phyloP scores from a whole-genome alignment of 2,888 invertebrate species.

The Acrobasis suavella region DNA sequence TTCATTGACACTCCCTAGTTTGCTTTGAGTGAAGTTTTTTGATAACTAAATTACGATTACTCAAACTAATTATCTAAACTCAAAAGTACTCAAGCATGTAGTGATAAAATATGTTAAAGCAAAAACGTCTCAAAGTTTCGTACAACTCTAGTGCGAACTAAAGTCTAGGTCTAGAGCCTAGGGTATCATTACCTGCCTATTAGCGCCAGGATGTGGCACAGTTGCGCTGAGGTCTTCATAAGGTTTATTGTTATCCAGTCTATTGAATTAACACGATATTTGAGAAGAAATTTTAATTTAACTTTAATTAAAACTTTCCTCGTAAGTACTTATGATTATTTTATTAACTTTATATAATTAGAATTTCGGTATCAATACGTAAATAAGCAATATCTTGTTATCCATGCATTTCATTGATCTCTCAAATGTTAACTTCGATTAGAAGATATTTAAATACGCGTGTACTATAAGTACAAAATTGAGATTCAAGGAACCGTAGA shows the following conservation, averaged over 20 bases:
- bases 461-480: background rate
- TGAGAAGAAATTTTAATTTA: constrained; percentile 21
- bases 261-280: constrained; percentile 1
- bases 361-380: too few relatives aligned
- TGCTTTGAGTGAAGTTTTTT: too few relatives aligned
- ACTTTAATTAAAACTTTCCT: constrained; percentile 10
- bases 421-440: too few relatives aligned
- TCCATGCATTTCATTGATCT: too few relatives aligned
- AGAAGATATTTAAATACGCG: too few relatives aligned
- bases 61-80: too few relatives aligned
- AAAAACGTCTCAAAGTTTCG: too few relatives aligned
- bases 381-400: too few relatives aligned
- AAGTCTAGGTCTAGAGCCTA: constrained; percentile 60
- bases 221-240: constrained; percentile 43
- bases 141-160: constrained; percentile 42
- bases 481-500: constrained; percentile 52
- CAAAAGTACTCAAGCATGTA: too few relatives aligned
- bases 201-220: constrained; percentile 67
- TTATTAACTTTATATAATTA: background rate
- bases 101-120: too few relatives aligned
- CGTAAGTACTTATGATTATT: background rate
- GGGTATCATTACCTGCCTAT: constrained; percentile 63
- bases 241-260: constrained; percentile 10
- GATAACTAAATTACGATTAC: too few relatives aligned
- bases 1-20: too few relatives aligned